Percentiles rank a stretch among this genome's conserved stretches.
phyloP scores from a whole-genome alignment of 2,113 vertebrate species.

The Lepus europaeus region DNA sequence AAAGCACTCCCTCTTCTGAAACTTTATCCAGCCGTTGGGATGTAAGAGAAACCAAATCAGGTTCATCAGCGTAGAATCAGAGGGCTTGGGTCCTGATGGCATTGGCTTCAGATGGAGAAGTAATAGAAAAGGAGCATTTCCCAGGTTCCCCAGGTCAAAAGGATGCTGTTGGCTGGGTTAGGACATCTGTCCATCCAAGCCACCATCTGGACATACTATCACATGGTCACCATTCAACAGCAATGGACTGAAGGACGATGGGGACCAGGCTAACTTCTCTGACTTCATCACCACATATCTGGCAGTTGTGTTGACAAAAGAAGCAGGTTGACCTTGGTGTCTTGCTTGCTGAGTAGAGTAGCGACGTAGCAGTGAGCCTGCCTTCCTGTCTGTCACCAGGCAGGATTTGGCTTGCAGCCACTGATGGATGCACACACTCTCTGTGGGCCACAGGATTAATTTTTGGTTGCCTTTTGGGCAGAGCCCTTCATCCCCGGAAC shows the following conservation, averaged over 20 bases:
- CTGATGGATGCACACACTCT: background rate
- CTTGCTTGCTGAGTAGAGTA: background rate
- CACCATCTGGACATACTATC: background rate
- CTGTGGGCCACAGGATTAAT: rapidly evolving
- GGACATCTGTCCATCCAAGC: background rate
- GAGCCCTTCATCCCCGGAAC: background rate
- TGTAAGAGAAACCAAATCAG: constrained; percentile 16
- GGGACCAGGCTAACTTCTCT: background rate
- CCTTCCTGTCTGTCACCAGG: background rate
- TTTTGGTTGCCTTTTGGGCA: background rate
- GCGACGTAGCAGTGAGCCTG: background rate
- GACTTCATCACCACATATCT: background rate
- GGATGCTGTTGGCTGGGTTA: constrained; percentile 27
- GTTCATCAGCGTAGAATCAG: background rate
- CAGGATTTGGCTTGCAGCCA: background rate
- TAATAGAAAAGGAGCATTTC: background rate
- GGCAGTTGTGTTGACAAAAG: background rate
- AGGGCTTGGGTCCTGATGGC: background rate
- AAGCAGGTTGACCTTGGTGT: background rate
- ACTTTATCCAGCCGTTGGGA: background rate
- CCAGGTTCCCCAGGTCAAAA: background rate
- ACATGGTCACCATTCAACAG: constrained; percentile 32
- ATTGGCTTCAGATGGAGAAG: background rate
- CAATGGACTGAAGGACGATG: background rate
- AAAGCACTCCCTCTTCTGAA: constrained; percentile 9